Conservation (phyloP, 2,113 vertebrate genomes). For the Sander lucioperca region DNA sequence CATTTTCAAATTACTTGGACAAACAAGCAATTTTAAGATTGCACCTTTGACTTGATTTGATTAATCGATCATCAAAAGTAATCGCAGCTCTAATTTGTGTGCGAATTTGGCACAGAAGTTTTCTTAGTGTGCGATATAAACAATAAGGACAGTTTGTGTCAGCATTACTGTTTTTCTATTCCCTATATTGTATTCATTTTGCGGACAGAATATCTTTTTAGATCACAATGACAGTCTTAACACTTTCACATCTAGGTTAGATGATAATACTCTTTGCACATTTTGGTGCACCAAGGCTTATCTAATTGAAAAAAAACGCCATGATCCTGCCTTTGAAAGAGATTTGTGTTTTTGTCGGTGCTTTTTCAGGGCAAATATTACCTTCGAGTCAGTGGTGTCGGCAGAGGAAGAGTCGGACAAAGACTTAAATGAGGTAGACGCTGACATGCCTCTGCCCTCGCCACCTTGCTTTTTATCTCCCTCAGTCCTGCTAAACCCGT, state of each 20-base stretch:
- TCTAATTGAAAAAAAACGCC: neutral
- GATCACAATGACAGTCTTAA: neutral
- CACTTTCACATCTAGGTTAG: neutral
- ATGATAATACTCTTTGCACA: neutral
- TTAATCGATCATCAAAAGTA: too few species aligned
- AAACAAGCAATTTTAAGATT: neutral
- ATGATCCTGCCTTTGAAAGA: neutral
- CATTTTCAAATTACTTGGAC: neutral
- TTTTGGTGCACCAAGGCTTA: too few species aligned
- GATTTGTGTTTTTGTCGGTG: neutral
- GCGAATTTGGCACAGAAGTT: too few species aligned
- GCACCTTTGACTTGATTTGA: neutral
- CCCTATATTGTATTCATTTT: neutral
- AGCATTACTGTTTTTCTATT: neutral
- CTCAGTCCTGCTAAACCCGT: slow-evolving; percentile 62
- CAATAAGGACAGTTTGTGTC: too few species aligned
- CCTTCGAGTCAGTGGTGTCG: slow-evolving; percentile 82
- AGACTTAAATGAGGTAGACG: slow-evolving; percentile 88
- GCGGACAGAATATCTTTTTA: neutral
- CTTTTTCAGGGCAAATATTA: slow-evolving; percentile 31
- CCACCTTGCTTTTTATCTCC: slow-evolving; percentile 74
- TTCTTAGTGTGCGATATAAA: neutral
- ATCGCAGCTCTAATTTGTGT: too few species aligned
- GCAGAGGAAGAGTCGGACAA: slow-evolving; percentile 75
- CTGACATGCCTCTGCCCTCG: slow-evolving; percentile 74